Base-by-base conservation (phyloP, 2,888 invertebrate species). In the Brachypalpus laphriformis region DNA sequence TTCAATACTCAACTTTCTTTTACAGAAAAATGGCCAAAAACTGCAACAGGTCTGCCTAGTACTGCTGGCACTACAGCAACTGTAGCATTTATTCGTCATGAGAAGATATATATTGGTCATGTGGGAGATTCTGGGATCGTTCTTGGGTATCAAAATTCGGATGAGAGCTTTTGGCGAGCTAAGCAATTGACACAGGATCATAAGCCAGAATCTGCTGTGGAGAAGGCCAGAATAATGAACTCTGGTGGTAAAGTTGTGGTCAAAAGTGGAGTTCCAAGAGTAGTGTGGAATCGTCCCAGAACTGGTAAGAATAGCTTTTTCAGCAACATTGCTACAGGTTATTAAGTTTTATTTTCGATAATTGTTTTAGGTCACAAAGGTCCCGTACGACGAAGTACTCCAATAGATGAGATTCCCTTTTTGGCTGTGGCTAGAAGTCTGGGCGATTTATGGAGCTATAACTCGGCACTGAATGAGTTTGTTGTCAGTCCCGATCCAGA, bases 401-500 rank as follows among this genome's bases (percentile, higher is more conserved):
- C 95, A 0, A 97, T 97, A 89, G 98, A 98, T 91, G 97, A 97
- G 91, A 98, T 98, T 89, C 98, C 98, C 0, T 98, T 98, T 90
- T 93, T 99, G 87, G 99, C 99, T 1, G 98, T 99, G 11, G 99
- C 99, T 1, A 94, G 99, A 88, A 98, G 98, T 40, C 93, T 99
- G 56, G 99, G 99, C 57, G 99, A 99, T 92, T 93, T 99, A 14
- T 99, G 99, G 99, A 98, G 98, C 89, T 99, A 98, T 91, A 98
- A 99, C 92, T 96, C 96, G 1, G 95, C 95, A 77, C 94, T 95
- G 88, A 96, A 98, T 91, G 96, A 97, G 91, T 99, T 98, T 92
- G 96, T 98, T 16, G 99, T 99, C n/a, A 98, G 98, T 31, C 99
- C 99, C 0, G 98, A 98, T 91, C 99, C 99, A 0, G 99, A 99